Percentiles rank a stretch among this genome's conserved stretches.
phyloP scores from a whole-genome alignment of 2,797 vertebrate genomes.

The Synaphobranchus kaupii region DNA sequence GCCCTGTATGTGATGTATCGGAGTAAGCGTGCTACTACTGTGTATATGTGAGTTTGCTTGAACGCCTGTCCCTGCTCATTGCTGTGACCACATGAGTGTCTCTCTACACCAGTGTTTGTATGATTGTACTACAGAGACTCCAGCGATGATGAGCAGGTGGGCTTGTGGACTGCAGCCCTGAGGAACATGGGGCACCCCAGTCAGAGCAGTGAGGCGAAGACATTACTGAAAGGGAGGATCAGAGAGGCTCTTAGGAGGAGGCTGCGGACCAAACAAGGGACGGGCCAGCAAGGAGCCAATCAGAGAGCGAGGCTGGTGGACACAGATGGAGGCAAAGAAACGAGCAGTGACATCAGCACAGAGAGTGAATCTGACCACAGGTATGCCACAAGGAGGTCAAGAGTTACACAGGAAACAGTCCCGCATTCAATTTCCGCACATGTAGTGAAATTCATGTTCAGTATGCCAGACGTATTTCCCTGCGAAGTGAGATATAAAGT shows the following conservation, averaged over 20 bases:
- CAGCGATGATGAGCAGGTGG: slow-evolving; percentile 71
- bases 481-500: background rate
- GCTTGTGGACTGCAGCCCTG: slow-evolving; percentile 46
- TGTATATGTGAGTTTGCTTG: background rate
- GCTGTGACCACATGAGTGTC: background rate
- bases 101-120: slow-evolving; percentile 18
- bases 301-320: background rate
- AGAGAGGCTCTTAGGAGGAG: slow-evolving; percentile 18
- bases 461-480: background rate
- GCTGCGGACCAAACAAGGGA: background rate
- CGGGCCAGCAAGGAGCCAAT: background rate
- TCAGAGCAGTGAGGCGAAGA: slow-evolving; percentile 29
- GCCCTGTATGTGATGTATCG: background rate
- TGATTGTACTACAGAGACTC: slow-evolving; percentile 71
- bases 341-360: slow-evolving; percentile 30
- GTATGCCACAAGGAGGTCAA: slow-evolving; percentile 11
- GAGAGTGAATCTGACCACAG: slow-evolving; percentile 25
- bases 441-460: background rate
- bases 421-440: background rate
- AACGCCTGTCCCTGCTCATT: background rate
- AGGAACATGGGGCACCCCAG: background rate
- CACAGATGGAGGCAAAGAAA: slow-evolving; percentile 27
- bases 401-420: background rate
- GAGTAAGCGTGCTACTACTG: background rate
- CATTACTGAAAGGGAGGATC: slow-evolving; percentile 37